Evolutionary conservation across 2,113 vertebrate species (phyloP).

Genomic region (Nesoenas mayeri): DNA sequence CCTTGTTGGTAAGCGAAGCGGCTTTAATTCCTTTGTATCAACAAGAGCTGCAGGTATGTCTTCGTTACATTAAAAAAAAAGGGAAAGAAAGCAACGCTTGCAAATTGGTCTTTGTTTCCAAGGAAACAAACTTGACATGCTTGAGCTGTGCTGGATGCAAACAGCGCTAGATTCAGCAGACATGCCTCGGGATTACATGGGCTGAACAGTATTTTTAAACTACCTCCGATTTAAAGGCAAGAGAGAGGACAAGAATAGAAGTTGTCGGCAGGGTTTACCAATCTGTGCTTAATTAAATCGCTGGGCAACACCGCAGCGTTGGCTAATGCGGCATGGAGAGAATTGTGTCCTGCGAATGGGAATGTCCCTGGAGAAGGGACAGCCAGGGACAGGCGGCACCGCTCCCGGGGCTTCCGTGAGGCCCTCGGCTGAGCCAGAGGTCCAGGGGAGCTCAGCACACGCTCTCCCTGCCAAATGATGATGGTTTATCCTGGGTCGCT

Average conservation of each 20-base stretch:
- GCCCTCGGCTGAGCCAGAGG: background rate
- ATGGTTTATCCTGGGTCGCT: background rate
- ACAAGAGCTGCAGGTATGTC: constrained; percentile 32
- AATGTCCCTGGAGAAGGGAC: too few species aligned
- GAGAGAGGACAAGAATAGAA: constrained; percentile 16
- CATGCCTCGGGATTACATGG: constrained; percentile 23
- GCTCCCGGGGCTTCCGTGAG: background rate
- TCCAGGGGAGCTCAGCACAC: background rate
- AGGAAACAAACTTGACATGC: constrained; percentile 72
- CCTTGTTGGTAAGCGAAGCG: background rate
- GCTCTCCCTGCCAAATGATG: background rate
- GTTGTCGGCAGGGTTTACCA: constrained; percentile 24
- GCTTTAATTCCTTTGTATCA: constrained; percentile 29
- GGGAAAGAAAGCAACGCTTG: constrained; percentile 32
- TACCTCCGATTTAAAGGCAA: constrained; percentile 6
- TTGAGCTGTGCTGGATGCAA: constrained; percentile 55
- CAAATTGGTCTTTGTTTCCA: constrained; percentile 71
- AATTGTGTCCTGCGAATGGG: background rate
- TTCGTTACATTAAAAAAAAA: background rate
- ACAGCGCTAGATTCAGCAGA: constrained; percentile 26
- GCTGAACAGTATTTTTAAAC: constrained; percentile 50
- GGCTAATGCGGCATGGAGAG: background rate
- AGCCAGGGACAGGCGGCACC: too few species aligned
- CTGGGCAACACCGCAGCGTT: background rate
- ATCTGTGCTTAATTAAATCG: background rate